These are phyloP conservation scores for Hyphantria cunea DNA, from an alignment of 1,140 invertebrate genomes.

Conservation along the genomic window DNA sequence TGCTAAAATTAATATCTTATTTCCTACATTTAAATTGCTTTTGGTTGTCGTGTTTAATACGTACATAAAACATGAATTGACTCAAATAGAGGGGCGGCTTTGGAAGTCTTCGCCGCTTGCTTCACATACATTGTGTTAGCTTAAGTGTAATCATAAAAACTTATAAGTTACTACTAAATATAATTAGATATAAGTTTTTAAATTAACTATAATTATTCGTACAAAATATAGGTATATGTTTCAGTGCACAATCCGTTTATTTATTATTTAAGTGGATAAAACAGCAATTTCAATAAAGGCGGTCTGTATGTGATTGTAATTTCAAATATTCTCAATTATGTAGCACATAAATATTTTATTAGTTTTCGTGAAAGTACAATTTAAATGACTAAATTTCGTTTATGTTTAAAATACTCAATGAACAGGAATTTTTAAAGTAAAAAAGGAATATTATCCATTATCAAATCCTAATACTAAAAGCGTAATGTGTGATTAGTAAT, in stretches of 20 bases:
- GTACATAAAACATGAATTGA: slow-evolving; percentile 67
- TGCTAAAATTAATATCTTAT: slow-evolving; percentile 52
- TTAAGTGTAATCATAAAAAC: slow-evolving; percentile 54
- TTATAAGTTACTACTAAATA: slow-evolving; percentile 48
- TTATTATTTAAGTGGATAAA: slow-evolving; percentile 35
- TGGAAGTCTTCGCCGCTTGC: slow-evolving; percentile 8
- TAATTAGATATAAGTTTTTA: slow-evolving; percentile 47
- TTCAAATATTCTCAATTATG: not conserved
- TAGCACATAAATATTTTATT: no score
- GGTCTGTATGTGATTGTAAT: slow-evolving; percentile 28
- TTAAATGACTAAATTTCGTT: slow-evolving; percentile 24
- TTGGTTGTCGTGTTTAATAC: slow-evolving; percentile 45
- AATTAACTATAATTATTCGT: slow-evolving; percentile 56
- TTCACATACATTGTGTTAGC: slow-evolving; percentile 32
- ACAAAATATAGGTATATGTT: slow-evolving; percentile 50
- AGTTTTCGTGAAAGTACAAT: slow-evolving; percentile 6
- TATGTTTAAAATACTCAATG: slow-evolving; percentile 22
- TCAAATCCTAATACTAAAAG: slow-evolving; percentile 56
- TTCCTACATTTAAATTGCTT: slow-evolving; percentile 62
- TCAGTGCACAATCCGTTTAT: slow-evolving; percentile 49
- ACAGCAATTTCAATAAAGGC: slow-evolving; percentile 33
- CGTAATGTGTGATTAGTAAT: slow-evolving; percentile 50
- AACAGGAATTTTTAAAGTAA: not conserved
- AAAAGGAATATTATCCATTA: slow-evolving; percentile 32
- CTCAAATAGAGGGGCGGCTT: slow-evolving; percentile 46